Evolutionary conservation across 2,888 invertebrate species (phyloP), one percentile per base, ranked within the genome.

Genomic region (Habrosyne pyritoides): DNA sequence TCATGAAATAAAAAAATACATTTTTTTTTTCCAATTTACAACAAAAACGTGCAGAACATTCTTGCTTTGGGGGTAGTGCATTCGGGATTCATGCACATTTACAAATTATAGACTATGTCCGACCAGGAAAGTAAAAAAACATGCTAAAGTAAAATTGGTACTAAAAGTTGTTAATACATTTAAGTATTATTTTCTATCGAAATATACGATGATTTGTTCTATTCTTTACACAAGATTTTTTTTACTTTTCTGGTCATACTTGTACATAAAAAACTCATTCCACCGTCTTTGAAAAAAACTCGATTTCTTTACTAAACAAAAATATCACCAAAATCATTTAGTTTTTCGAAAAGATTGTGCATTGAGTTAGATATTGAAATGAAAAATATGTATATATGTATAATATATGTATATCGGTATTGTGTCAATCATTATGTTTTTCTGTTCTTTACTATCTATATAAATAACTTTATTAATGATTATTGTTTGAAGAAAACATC

Each of bases 61-160:
- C 91, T 86, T 84, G 84, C 85, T 81, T 80, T 74, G 81, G 50
- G 82, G 89, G 84, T 68, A 84, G 89, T 91, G 91, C 91, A 91
- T 90, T 91, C 89, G 77, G 91, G 90, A 86, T 61, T 74, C 91
- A 91, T 91, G 91, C 91, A 90, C 91, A 84, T 83, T 74, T 81
- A 88, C 86, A 86, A 67, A 65, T 68, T 73, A 73, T 71, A 73
- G 75, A 75, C 73, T 76, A 66, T 77, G 75, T 77, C 68, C 60
- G 71, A 68, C 66, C 74, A 80, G 77, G 72, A 77, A 78, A 77
- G 63, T 66, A 56, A 59, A 57, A 24, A 36, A 14, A 28, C 18
- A 8, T 18, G 7, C 28, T 48, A 22, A 12, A 21, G 18, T 10
- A 14, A 18, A 42, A 12, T 14, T 12, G 14, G n/a, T 42, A 42